Evolutionary conservation across 1,140 invertebrate genomes (phyloP).

Genomic region (Chionoecetes opilio): DNA sequence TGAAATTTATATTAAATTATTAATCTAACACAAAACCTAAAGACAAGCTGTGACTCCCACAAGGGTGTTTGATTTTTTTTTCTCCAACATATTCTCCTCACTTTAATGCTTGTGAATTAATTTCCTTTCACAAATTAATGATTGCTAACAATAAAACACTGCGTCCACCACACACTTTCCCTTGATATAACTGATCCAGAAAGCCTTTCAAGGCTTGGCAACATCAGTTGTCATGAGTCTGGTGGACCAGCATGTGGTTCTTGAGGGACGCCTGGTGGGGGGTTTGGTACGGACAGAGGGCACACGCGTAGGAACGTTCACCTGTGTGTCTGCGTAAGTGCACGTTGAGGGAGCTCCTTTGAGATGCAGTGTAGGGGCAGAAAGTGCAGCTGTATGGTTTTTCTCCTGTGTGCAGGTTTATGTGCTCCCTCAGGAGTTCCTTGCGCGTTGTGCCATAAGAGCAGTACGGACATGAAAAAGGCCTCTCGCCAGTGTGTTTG

Average conservation of each 20-base stretch:
- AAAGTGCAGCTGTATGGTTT: conserved; percentile 57
- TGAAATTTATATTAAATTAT: not conserved
- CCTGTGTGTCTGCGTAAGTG: conserved; percentile 66
- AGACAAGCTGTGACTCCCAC: not conserved
- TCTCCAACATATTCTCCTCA: too few species aligned
- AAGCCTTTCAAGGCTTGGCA: not conserved
- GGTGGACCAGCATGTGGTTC: conserved; percentile 45
- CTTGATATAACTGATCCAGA: not conserved
- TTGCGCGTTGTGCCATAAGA: conserved; percentile 58
- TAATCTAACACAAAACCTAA: not conserved
- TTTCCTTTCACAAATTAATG: not conserved
- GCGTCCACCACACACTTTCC: not conserved
- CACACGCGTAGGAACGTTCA: conserved; percentile 56
- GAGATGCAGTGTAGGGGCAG: conserved; percentile 64
- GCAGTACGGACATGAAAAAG: conserved; percentile 68
- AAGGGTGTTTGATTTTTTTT: not conserved
- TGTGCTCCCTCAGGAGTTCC: conserved; percentile 64
- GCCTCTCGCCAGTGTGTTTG: conserved; percentile 71
- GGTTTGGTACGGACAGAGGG: conserved; percentile 38
- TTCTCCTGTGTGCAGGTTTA: conserved; percentile 66
- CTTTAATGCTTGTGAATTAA: too few species aligned
- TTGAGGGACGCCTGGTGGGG: conserved; percentile 39
- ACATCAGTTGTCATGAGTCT: conserved; percentile 27
- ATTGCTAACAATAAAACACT: not conserved
- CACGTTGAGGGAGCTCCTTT: conserved; percentile 47